phyloP scores from a whole-genome alignment of 2,113 vertebrate genomes.

The Zapus hudsonius region DNA sequence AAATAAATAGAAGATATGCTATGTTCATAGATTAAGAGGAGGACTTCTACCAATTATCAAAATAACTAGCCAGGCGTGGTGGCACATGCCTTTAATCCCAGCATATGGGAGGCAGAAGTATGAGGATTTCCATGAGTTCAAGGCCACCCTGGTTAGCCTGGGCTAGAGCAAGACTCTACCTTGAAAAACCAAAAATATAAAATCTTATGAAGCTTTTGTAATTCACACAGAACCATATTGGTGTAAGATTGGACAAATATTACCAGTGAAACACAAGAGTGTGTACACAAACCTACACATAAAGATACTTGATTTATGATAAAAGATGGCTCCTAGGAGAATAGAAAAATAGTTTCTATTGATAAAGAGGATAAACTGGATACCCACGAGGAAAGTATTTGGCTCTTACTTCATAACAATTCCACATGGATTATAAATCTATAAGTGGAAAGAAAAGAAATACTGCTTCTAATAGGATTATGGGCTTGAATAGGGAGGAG shows the following conservation, averaged over 20 bases:
- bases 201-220: not conserved
- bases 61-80: too few species aligned
- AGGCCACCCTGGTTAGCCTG: too few species aligned
- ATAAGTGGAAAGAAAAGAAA: slow-evolving; percentile 39
- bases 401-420: slow-evolving; percentile 10
- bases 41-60: slow-evolving; percentile 11
- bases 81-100: too few species aligned
- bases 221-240: not conserved
- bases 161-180: too few species aligned
- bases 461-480: too few species aligned
- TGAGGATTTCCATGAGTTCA: too few species aligned
- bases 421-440: slow-evolving; percentile 36
- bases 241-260: not conserved
- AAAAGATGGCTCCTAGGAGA: not conserved
- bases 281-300: not conserved
- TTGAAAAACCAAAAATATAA: too few species aligned
- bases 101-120: too few species aligned
- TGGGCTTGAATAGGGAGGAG: too few species aligned
- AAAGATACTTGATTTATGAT: not conserved
- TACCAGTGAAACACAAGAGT: not conserved
- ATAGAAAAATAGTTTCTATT: not conserved
- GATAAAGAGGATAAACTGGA: not conserved
- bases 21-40: not conserved
- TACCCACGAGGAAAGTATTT: not conserved
- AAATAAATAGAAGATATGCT: not conserved